phyloP scores from a whole-genome alignment of 1,140 invertebrate genomes.

The Coelopa frigida region DNA sequence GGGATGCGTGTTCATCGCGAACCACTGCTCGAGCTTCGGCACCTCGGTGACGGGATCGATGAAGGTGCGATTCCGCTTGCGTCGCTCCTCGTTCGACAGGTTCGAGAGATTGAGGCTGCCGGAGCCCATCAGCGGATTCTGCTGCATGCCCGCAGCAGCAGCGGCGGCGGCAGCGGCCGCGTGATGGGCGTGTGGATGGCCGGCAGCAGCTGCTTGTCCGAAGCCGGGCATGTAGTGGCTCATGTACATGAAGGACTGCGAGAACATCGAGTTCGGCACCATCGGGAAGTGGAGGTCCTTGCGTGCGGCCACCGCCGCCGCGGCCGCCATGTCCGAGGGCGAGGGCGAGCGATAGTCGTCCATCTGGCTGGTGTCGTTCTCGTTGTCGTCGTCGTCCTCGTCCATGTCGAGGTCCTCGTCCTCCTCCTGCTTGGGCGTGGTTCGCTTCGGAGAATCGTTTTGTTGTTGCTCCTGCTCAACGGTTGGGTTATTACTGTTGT shows the following conservation, averaged over 20 bases:
- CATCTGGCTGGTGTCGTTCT: constrained; percentile 38
- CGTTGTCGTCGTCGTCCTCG: constrained; percentile 40
- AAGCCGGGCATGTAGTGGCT: constrained; percentile 68
- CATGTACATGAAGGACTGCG: constrained; percentile 85
- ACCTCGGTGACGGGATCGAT: constrained; percentile 98
- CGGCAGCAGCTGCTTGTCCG: constrained; percentile 43
- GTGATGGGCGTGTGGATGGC: constrained; percentile 37
- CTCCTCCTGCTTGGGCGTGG: constrained; percentile 40
- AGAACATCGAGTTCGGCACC: constrained; percentile 76
- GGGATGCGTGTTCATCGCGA: constrained; percentile 94
- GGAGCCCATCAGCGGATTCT: constrained; percentile 36
- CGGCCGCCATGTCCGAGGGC: constrained; percentile 21
- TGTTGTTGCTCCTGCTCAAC: constrained; percentile 41
- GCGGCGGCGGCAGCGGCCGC: constrained; percentile 27
- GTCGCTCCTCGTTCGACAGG: constrained; percentile 69
- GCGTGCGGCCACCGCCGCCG: constrained; percentile 27
- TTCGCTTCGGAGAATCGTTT: constrained; percentile 23
- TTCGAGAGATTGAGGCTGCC: constrained; percentile 53
- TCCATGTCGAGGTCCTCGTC: constrained; percentile 45
- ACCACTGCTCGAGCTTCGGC: constrained; percentile 93
- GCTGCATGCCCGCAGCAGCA: constrained; percentile 35
- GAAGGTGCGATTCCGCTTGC: constrained; percentile 94
- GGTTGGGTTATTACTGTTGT: constrained; percentile 49
- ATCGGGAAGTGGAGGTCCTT: constrained; percentile 56
- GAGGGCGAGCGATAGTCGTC: constrained; percentile 42